Conservation (phyloP, 2,113 vertebrate genomes). For the Chaetodon trifascialis region DNA sequence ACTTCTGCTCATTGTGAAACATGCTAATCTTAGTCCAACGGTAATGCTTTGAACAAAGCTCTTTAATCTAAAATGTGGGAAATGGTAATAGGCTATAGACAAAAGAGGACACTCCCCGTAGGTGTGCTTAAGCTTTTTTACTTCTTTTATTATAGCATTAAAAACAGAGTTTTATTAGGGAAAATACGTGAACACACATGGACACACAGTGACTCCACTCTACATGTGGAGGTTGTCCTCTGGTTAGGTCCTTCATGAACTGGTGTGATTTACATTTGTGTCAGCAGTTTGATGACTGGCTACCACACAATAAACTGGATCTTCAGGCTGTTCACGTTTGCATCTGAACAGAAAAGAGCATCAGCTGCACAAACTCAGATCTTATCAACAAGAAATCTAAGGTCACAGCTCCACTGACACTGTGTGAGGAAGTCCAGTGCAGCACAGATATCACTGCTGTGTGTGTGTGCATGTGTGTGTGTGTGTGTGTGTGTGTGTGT, state of each 20-base stretch:
- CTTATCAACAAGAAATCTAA: background rate
- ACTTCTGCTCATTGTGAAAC: background rate
- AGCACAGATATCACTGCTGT: background rate
- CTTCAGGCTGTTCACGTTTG: background rate
- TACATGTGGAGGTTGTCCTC: too few species aligned
- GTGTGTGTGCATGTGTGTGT: too few species aligned
- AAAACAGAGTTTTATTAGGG: background rate
- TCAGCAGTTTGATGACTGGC: background rate
- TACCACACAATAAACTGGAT: background rate
- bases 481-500: too few species aligned
- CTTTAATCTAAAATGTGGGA: background rate
- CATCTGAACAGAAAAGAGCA: background rate
- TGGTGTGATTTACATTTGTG: background rate
- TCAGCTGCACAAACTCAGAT: background rate
- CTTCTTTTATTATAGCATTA: background rate
- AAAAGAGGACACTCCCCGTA: background rate
- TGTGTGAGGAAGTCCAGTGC: slow-evolving; percentile 1
- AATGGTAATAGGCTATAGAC: background rate
- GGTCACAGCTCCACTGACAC: slow-evolving; percentile 6
- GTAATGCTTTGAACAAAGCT: background rate
- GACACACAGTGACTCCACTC: background rate
- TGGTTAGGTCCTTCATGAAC: background rate
- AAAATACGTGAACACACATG: too few species aligned
- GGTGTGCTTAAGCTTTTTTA: background rate
- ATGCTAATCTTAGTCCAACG: background rate